Conservation (phyloP, 2,113 vertebrate genomes). For the Parus major region DNA sequence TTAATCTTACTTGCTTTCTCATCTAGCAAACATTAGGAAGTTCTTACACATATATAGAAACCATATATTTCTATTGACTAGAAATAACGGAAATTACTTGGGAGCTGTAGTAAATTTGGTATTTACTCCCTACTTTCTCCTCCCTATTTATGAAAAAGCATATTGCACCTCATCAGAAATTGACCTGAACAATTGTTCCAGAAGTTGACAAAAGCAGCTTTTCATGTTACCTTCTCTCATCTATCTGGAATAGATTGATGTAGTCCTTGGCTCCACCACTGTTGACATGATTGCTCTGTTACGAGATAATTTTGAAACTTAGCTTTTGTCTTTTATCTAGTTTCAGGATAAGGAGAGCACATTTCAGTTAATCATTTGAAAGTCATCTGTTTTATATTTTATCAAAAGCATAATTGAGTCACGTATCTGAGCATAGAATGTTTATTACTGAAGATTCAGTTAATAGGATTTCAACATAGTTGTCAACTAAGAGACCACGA, state of each 20-base stretch:
- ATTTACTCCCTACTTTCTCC: background rate
- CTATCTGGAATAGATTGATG: background rate
- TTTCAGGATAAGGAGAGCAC: background rate
- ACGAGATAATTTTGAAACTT: background rate
- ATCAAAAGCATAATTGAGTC: background rate
- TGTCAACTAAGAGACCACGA: background rate
- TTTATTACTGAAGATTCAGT: background rate
- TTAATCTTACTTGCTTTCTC: background rate
- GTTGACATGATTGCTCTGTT: background rate
- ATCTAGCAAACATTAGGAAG: background rate
- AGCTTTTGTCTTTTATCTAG: background rate
- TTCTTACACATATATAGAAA: fast-evolving
- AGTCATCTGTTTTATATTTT: background rate
- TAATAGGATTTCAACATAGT: background rate
- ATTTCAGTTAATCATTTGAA: background rate
- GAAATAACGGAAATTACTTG: background rate
- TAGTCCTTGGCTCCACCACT: background rate
- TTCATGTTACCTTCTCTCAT: background rate
- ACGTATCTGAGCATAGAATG: background rate
- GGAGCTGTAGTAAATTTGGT: background rate
- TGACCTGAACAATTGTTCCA: background rate
- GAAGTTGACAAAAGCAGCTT: background rate
- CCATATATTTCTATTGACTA: background rate
- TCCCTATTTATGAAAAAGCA: background rate
- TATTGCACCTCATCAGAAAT: background rate